A percentile compares a stretch with the other conserved stretches of the same genome.
Evolutionary conservation across 30 jellyfish, hydroid and myxozoan species (phyloP).

Genomic region (Nemopilema nomurai): DNA sequence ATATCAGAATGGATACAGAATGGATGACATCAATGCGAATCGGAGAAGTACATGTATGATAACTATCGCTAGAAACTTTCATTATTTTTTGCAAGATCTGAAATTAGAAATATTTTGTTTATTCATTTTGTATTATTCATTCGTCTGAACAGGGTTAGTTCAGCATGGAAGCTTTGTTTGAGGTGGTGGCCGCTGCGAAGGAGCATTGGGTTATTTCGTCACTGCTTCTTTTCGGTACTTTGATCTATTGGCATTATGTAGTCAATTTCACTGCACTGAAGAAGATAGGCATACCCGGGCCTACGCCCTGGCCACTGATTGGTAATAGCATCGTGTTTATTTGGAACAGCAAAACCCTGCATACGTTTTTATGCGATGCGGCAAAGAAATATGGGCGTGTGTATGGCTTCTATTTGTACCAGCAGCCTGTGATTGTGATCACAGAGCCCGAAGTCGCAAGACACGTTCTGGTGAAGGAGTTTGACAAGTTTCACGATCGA

Average conservation of each 20-base stretch:
- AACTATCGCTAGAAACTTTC: too few relatives aligned
- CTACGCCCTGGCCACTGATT: conserved; percentile 56
- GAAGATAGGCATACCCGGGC: conserved; percentile 54
- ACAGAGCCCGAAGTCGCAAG: conserved; percentile 53
- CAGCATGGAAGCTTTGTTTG: conserved; percentile 1
- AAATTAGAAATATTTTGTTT: too few relatives aligned
- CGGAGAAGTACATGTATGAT: too few relatives aligned
- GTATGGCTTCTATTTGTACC: conserved; percentile 29
- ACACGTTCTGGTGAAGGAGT: conserved; percentile 55
- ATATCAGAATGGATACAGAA: too few relatives aligned
- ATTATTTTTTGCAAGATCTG: too few relatives aligned
- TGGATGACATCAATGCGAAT: too few relatives aligned
- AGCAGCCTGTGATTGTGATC: conserved; percentile 24
- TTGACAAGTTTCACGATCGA: conserved; percentile 67
- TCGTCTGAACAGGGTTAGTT: not conserved
- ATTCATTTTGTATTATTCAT: not conserved
- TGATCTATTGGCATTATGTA: conserved; percentile 33
- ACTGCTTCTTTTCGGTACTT: not conserved
- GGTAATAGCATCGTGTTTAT: conserved; percentile 15
- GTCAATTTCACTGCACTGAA: conserved; percentile 16
- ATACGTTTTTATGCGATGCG: not conserved
- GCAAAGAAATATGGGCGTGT: conserved; percentile 46
- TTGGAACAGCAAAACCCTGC: conserved; percentile 6
- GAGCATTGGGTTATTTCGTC: conserved; percentile 55
- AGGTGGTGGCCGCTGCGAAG: conserved; percentile 12